These are phyloP conservation scores for Sinohyriopsis cumingii DNA, from an alignment of 2,888 invertebrate species.

Conservation along the genomic window DNA sequence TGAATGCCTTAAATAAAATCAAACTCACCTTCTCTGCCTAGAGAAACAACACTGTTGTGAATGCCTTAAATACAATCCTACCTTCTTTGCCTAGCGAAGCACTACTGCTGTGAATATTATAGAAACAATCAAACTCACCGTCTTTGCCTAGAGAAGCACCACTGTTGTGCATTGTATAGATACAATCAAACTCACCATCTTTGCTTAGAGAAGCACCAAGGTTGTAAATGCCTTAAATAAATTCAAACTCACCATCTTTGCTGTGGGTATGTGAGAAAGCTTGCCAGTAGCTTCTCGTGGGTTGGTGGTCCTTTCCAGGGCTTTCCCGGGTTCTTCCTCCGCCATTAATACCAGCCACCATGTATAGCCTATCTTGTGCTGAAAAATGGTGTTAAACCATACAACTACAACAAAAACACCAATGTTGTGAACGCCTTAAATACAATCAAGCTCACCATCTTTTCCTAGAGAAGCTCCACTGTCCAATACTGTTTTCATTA, in stretches of 20 bases:
- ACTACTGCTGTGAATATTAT: not conserved
- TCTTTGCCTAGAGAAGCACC: slow-evolving; percentile 34
- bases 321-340: no score
- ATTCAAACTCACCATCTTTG: slow-evolving; percentile 24
- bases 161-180: slow-evolving; percentile 3
- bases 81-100: slow-evolving; percentile 33
- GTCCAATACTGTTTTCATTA: slow-evolving; percentile 33
- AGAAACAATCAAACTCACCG: slow-evolving; percentile 9
- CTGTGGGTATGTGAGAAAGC: no score
- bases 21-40: slow-evolving; percentile 31
- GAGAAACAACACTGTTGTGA: slow-evolving; percentile 27
- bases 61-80: slow-evolving; percentile 4
- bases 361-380: no score
- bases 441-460: slow-evolving; percentile 18
- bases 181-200: slow-evolving; percentile 22
- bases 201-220: slow-evolving; percentile 35
- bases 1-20: not conserved
- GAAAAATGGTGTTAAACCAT: no score
- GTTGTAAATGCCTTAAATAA: not conserved
- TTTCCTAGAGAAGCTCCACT: slow-evolving; percentile 37
- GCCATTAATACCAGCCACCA: no score
- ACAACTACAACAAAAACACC: no score
- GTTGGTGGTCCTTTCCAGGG: no score
- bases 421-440: no score
- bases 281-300: no score